A percentile compares a stretch with the other conserved stretches of the same genome.
These are phyloP conservation scores for Habrosyne pyritoides DNA, from an alignment of 2,888 invertebrate genomes.

Conservation along the genomic window DNA sequence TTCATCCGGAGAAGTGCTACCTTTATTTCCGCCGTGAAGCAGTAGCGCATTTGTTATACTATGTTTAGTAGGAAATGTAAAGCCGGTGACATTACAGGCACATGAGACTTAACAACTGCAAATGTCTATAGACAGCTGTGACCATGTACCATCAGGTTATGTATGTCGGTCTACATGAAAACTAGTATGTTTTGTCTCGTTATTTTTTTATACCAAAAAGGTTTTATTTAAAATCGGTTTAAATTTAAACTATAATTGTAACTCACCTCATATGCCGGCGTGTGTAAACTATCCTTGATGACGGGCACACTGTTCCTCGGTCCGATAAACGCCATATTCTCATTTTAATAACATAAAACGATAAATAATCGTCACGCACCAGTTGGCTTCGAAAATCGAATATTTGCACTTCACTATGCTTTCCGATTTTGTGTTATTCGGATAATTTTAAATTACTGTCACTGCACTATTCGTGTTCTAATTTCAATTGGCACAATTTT, in stretches of 20 bases:
- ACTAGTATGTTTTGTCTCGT: too few relatives aligned
- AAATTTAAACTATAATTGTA: neutral
- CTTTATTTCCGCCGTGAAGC: too few relatives aligned
- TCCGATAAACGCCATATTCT: slow-evolving; percentile 79
- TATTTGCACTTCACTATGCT: slow-evolving; percentile 2
- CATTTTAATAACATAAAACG: slow-evolving; percentile 61
- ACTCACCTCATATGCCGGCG: slow-evolving; percentile 87
- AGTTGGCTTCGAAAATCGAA: neutral
- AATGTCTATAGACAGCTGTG: too few relatives aligned
- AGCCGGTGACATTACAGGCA: too few relatives aligned
- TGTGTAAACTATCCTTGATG: slow-evolving; percentile 86
- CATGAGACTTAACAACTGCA: too few relatives aligned
- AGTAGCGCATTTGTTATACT: too few relatives aligned
- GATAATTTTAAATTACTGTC: neutral
- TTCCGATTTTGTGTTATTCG: neutral
- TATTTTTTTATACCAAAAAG: too few relatives aligned
- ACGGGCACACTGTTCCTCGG: slow-evolving; percentile 86
- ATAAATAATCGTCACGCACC: slow-evolving; percentile 10
- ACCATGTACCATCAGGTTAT: too few relatives aligned
- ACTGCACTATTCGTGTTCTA: neutral
- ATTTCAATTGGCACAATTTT: neutral
- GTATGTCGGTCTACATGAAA: too few relatives aligned
- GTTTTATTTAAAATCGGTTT: too few relatives aligned
- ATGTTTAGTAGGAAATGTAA: too few relatives aligned
- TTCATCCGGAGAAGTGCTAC: too few relatives aligned